These are phyloP conservation scores for Lysandra coridon DNA, from an alignment of 2,888 invertebrate genomes.

Conservation along the genomic window DNA sequence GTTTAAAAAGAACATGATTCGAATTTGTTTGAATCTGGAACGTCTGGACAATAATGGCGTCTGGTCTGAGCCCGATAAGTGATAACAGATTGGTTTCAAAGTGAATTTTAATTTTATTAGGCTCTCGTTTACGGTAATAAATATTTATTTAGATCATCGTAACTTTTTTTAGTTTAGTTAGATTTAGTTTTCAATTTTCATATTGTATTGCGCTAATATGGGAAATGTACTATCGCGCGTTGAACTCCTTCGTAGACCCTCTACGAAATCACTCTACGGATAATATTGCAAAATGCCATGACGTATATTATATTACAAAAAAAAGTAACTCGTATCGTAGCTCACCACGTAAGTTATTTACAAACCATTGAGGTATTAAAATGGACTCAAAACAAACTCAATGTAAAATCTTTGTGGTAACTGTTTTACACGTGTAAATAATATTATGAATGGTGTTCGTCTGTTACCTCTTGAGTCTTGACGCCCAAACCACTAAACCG, in stretches of 20 bases:
- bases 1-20: slow-evolving; percentile 73
- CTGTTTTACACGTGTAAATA: too few relatives aligned
- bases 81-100: slow-evolving; percentile 40
- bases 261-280: background rate
- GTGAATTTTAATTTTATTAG: slow-evolving; percentile 7
- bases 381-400: too few relatives aligned
- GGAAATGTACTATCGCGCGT: background rate
- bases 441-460: too few relatives aligned
- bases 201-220: background rate
- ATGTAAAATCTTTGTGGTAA: too few relatives aligned
- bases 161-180: background rate
- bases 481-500: too few relatives aligned
- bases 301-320: too few relatives aligned
- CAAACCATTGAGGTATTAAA: too few relatives aligned
- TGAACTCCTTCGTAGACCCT: background rate
- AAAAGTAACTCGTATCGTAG: too few relatives aligned
- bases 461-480: too few relatives aligned
- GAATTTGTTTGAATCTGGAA: slow-evolving; percentile 67
- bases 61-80: slow-evolving; percentile 59
- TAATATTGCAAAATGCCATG: too few relatives aligned
- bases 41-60: slow-evolving; percentile 67
- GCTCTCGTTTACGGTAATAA: background rate
- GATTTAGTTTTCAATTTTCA: background rate
- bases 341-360: too few relatives aligned
- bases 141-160: background rate